These are phyloP conservation scores for Drosophila maculinotata DNA, from an alignment of 2,888 invertebrate genomes.

Conservation along the genomic window DNA sequence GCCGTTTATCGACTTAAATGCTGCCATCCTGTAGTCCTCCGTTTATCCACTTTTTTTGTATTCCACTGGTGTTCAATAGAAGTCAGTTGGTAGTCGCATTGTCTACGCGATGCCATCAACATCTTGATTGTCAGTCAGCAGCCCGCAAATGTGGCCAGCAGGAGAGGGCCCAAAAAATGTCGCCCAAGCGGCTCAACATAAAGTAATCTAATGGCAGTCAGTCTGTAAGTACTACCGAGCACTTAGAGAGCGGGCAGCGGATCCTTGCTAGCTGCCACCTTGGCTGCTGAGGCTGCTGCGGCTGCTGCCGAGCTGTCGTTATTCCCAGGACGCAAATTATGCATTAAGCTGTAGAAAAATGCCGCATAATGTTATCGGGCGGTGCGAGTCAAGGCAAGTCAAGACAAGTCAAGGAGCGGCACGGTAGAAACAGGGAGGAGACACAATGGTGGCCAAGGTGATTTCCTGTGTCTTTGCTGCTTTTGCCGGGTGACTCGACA, in stretches of 20 bases:
- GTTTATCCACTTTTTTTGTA: neutral
- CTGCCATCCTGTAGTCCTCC: constrained; percentile 20
- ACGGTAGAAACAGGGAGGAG: constrained; percentile 1
- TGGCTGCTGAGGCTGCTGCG: constrained; percentile 19
- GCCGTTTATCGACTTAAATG: constrained; percentile 22
- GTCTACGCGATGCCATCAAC: constrained; percentile 48
- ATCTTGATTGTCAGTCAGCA: constrained; percentile 50
- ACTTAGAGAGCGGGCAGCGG: constrained; percentile 40
- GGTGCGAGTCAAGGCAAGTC: constrained; percentile 39
- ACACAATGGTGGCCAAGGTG: constrained; percentile 33
- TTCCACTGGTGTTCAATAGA: constrained; percentile 38
- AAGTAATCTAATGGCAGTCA: constrained; percentile 71
- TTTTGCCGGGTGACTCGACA: constrained; percentile 34
- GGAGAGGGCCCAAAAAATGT: constrained; percentile 42
- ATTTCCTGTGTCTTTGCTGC: constrained; percentile 36
- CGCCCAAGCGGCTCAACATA: constrained; percentile 56
- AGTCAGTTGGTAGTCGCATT: constrained; percentile 29
- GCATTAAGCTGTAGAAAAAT: constrained; percentile 80
- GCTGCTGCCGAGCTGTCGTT: constrained; percentile 33
- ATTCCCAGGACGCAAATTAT: constrained; percentile 79
- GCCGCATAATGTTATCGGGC: constrained; percentile 73
- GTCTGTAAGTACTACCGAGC: constrained; percentile 68
- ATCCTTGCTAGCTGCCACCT: constrained; percentile 35
- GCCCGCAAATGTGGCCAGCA: constrained; percentile 21
- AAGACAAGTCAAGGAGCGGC: constrained; percentile 12